A percentile compares a stretch with the other conserved stretches of the same genome.
Conservation (phyloP, 2,797 vertebrate genomes). For the Parambassis ranga region DNA sequence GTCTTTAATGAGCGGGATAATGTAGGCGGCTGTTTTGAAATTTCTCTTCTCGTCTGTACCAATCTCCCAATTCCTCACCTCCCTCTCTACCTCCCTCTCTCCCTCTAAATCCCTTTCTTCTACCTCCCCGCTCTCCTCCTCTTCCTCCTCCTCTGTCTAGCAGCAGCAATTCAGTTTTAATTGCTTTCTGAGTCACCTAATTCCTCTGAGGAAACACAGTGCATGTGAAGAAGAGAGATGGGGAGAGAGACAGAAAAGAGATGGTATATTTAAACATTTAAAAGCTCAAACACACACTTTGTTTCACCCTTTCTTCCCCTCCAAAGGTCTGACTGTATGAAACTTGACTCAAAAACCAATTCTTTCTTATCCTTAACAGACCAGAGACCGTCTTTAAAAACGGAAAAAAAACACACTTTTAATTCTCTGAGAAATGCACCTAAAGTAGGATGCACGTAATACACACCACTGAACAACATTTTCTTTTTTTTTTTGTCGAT, state of each 20-base stretch:
- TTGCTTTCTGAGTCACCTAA: constrained; percentile 76
- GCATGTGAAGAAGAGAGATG: constrained; percentile 28
- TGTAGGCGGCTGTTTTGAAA: constrained; percentile 59
- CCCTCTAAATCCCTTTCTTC: constrained; percentile 52
- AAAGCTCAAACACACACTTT: constrained; percentile 20
- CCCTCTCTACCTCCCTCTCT: constrained; percentile 35
- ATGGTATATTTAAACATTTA: constrained; percentile 51
- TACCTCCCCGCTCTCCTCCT: constrained; percentile 36
- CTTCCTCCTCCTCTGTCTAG: constrained; percentile 59
- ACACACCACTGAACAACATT: neutral
- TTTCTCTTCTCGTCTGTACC: constrained; percentile 33
- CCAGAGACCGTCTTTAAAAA: neutral
- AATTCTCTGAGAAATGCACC: neutral
- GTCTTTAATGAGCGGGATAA: constrained; percentile 61
- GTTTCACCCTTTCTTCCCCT: neutral
- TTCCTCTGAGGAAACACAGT: constrained; percentile 53
- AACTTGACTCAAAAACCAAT: constrained; percentile 15
- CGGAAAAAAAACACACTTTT: neutral
- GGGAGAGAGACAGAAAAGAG: constrained; percentile 25
- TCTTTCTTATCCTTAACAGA: neutral
- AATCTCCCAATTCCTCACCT: constrained; percentile 31
- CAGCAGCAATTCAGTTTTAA: constrained; percentile 69
- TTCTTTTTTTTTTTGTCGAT: neutral
- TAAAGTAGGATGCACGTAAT: neutral
- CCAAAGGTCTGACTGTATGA: neutral